Evolutionary conservation across 2,113 vertebrate species (phyloP).

Genomic region (Casuarius casuarius): DNA sequence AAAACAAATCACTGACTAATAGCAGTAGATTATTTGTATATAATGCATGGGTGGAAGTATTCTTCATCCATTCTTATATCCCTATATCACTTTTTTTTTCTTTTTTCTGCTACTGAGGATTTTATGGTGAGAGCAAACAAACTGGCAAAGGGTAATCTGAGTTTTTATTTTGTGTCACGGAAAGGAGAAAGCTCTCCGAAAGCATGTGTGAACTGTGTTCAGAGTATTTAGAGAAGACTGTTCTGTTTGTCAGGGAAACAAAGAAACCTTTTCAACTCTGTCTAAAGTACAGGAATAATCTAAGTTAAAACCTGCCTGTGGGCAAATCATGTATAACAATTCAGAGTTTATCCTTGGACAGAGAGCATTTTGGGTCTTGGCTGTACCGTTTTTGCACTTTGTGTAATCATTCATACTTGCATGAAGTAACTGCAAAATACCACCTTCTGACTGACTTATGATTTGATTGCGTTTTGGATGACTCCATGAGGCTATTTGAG

Average conservation of each 20-base stretch:
- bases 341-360: slow-evolving; percentile 34
- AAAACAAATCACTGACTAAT: neutral
- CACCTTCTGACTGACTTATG: neutral
- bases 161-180: neutral
- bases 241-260: slow-evolving; percentile 1
- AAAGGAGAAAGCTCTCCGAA: neutral
- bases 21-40: neutral
- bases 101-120: neutral
- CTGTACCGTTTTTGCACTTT: neutral
- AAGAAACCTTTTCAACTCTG: slow-evolving; percentile 45
- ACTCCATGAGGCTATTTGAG: neutral
- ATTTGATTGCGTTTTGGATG: neutral
- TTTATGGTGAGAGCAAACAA: neutral
- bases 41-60: neutral
- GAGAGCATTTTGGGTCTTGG: neutral
- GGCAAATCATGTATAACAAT: neutral
- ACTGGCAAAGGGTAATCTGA: neutral
- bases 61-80: neutral
- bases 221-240: slow-evolving; percentile 21
- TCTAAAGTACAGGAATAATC: slow-evolving; percentile 28
- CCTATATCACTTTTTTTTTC: neutral
- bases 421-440: neutral
- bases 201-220: neutral
- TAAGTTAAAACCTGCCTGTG: slow-evolving; percentile 29
- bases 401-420: neutral